These are phyloP conservation scores for Scortum barcoo DNA, from an alignment of 2,113 vertebrate species.

Conservation along the genomic window DNA sequence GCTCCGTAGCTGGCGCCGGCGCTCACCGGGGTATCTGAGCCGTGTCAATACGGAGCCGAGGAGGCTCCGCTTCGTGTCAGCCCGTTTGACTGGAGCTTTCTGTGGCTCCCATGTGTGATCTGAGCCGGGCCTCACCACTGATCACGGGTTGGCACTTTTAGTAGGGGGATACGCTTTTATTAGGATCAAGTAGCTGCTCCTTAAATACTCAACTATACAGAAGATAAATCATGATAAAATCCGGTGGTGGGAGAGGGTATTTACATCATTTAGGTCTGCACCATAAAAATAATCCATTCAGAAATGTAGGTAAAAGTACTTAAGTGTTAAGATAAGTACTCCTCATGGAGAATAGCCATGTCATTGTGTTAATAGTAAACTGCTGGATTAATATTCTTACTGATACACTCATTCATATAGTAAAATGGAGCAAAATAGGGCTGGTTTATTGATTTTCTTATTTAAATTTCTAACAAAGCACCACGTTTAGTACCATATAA, in stretches of 20 bases:
- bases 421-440: too few species aligned
- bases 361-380: too few species aligned
- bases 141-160: neutral
- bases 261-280: neutral
- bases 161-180: neutral
- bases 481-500: neutral
- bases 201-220: neutral
- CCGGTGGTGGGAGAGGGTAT: neutral
- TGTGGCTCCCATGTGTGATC: too few species aligned
- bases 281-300: too few species aligned
- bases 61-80: constrained; percentile 31
- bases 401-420: too few species aligned
- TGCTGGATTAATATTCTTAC: neutral
- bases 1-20: constrained; percentile 74
- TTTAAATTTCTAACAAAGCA: neutral
- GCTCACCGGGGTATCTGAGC: constrained; percentile 69
- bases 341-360: too few species aligned
- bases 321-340: neutral
- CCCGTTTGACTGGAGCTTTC: neutral
- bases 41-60: constrained; percentile 64
- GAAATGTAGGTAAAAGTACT: too few species aligned
- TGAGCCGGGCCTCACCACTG: neutral
- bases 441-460: too few species aligned
- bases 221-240: neutral
- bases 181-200: neutral